Base-by-base conservation (phyloP, 1,140 invertebrate genomes). In the Periplaneta americana region DNA sequence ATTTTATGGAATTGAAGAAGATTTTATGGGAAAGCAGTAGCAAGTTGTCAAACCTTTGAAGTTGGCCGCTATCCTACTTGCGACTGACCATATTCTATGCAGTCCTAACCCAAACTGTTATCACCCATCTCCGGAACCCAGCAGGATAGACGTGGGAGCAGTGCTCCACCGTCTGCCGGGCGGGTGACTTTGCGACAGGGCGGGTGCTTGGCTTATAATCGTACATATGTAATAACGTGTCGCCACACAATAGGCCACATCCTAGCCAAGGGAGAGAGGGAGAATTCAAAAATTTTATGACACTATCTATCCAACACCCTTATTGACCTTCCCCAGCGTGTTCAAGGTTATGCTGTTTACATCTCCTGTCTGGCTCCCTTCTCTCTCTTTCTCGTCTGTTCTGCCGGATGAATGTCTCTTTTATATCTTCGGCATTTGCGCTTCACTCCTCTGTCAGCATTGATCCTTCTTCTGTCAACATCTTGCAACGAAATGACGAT, bases 261-360 rank as follows among this genome's bases (percentile, higher is more conserved):
- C 11, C 11, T 2, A 39, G 37, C 11, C 57, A 22, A 75, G 74
- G 74, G 74, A 75, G 34, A 31, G 75, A 2, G 34, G 28, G 75
- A 77, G 75, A 28, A 77, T 37, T 77, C 8, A 37, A 34, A 22
- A 33, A 22, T 33, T 22, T 37, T 34, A 37, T 77, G 75, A 34
- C 34, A 34, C 18, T 36, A 34, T 34, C 33, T 32, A 34, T 34
- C 33, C 75, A 34, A 17, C 77, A 78, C 35, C 77, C 77, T 48
- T 78, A 78, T 78, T 78, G 77, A 78, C 77, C 77, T 78, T 78
- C 77, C 77, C 15, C 77, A 78, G 77, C 32, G 2, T 78, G 35
- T 78, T 78, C 77, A 78, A 78, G 77, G 77, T 78, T 78, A 78
- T 22, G 32, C 77, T 78, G 77, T 78, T 78, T 78, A 78, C 77